A percentile compares a stretch with the other conserved stretches of the same genome.
phyloP scores from a whole-genome alignment of 1,140 invertebrate genomes.

The Muscidifurax raptorellus region DNA sequence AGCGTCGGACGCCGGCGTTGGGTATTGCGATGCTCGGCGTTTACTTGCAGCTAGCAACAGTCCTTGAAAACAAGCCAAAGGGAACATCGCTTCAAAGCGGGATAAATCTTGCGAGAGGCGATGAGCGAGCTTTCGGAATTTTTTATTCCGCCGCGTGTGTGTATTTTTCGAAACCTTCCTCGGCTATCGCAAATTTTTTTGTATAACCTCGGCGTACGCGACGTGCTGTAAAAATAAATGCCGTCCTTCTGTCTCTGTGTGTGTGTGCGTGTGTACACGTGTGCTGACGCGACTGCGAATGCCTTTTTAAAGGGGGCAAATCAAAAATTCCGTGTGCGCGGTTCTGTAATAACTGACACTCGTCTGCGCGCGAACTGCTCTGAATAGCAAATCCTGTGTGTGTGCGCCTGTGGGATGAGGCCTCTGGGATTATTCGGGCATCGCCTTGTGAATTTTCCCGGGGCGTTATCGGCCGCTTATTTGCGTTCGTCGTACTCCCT shows the following conservation, averaged over 20 bases:
- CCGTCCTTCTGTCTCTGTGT: no score
- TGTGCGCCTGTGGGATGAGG: no score
- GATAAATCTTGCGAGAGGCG: not conserved
- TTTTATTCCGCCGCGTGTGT: not conserved
- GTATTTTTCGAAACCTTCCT: not conserved
- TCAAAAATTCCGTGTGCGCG: constrained; percentile 1
- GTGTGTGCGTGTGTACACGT: no score
- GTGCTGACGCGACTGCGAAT: not conserved
- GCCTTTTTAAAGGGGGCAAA: not conserved
- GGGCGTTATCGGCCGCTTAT: not conserved
- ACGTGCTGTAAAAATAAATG: not conserved
- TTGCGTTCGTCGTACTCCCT: not conserved
- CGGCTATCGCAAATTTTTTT: not conserved
- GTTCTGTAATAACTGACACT: constrained; percentile 7
- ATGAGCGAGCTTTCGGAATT: not conserved
- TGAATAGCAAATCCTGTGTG: not conserved
- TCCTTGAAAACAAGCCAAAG: not conserved
- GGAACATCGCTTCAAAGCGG: no score
- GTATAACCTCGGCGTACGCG: no score
- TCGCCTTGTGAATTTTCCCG: not conserved
- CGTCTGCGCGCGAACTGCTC: not conserved
- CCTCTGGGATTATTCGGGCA: not conserved
- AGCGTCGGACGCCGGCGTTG: no score
- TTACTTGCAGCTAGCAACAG: not conserved
- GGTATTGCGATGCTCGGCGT: no score